phyloP scores from a whole-genome alignment of 2,888 invertebrate species.

The Aspidapion aeneum region DNA sequence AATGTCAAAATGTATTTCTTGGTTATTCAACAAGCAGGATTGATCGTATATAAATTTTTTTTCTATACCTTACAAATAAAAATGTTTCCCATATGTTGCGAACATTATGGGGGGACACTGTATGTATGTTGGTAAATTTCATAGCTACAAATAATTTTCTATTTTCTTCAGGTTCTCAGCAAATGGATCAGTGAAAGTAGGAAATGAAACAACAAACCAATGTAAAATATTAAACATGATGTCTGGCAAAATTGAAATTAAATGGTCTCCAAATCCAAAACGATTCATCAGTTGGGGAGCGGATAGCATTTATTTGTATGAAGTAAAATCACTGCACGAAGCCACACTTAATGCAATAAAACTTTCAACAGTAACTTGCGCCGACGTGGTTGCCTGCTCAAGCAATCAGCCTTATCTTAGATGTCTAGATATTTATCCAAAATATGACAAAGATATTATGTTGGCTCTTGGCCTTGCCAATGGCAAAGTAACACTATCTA shows the following conservation, averaged over 20 bases:
- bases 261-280: slow-evolving; percentile 83
- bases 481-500: slow-evolving; percentile 81
- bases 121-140: no score
- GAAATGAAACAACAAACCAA: no score
- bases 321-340: slow-evolving; percentile 63
- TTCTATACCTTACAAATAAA: no score
- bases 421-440: slow-evolving; percentile 83
- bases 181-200: no score
- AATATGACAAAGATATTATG: slow-evolving; percentile 70
- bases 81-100: no score
- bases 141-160: no score
- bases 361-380: slow-evolving; percentile 66
- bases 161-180: no score
- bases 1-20: no score
- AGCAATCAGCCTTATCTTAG: slow-evolving; percentile 76
- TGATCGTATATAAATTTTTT: no score
- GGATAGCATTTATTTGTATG: slow-evolving; percentile 85
- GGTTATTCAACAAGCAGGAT: no score
- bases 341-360: slow-evolving; percentile 54
- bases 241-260: slow-evolving; percentile 69
- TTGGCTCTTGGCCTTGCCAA: slow-evolving; percentile 86
- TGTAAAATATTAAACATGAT: no score
- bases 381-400: slow-evolving; percentile 69
- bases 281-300: slow-evolving; percentile 90
- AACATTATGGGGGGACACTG: no score